phyloP scores from a whole-genome alignment of 2,113 vertebrate species.

The Arvicanthis niloticus region DNA sequence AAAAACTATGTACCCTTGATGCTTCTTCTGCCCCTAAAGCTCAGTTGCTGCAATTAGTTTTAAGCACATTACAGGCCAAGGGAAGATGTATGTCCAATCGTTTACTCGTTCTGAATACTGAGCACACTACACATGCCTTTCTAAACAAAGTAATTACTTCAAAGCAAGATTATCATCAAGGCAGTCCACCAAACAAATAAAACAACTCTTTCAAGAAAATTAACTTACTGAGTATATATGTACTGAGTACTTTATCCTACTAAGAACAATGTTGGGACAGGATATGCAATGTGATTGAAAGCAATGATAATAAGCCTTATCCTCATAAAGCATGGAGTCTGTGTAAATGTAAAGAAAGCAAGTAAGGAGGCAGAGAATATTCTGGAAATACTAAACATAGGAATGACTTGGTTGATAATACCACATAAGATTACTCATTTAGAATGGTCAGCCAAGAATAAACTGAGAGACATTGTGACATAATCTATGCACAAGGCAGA shows the following conservation, averaged over 20 bases:
- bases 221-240: background rate
- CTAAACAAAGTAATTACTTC: constrained; percentile 57
- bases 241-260: background rate
- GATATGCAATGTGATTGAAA: background rate
- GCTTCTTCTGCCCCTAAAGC: constrained; percentile 35
- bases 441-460: background rate
- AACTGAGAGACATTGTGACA: background rate
- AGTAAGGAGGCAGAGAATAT: background rate
- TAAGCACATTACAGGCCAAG: constrained; percentile 58
- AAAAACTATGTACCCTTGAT: constrained; percentile 1
- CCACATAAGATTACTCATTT: background rate
- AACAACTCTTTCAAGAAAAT: constrained; percentile 51
- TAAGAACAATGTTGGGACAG: background rate
- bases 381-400: background rate
- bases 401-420: background rate
- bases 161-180: constrained; percentile 51
- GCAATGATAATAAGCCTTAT: background rate
- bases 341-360: background rate
- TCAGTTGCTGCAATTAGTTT: constrained; percentile 59
- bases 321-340: background rate
- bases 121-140: background rate
- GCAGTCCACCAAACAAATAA: constrained; percentile 46
- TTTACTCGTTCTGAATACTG: constrained; percentile 55
- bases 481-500: background rate
- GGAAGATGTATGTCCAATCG: constrained; percentile 51